Percentiles rank a stretch among this genome's conserved stretches.
phyloP scores from a whole-genome alignment of 2,113 vertebrate species.

The Mesoclemmys tuberculata region DNA sequence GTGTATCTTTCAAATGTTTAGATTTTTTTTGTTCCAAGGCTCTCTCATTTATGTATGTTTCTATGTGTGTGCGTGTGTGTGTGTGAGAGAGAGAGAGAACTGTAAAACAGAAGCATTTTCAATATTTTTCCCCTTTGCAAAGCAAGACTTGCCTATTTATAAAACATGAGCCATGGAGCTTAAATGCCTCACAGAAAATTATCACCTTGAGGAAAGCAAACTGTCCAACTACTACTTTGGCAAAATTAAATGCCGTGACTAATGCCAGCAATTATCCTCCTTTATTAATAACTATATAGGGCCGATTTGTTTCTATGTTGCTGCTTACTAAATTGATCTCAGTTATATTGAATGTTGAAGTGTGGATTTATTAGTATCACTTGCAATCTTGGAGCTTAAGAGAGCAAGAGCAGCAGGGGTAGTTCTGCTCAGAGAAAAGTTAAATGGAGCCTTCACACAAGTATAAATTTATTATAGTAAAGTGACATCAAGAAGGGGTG shows the following conservation, averaged over 20 bases:
- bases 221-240: constrained; percentile 6
- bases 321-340: constrained; percentile 64
- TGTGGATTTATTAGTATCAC: constrained; percentile 41
- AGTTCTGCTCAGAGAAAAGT: constrained; percentile 5
- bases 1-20: neutral
- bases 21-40: neutral
- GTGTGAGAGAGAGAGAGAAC: no score
- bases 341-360: constrained; percentile 52
- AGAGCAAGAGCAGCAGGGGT: neutral
- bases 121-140: neutral
- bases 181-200: constrained; percentile 56
- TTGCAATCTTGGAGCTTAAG: neutral
- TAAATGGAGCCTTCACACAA: neutral
- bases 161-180: constrained; percentile 8
- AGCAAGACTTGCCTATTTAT: constrained; percentile 34
- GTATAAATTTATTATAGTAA: constrained; percentile 10
- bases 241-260: constrained; percentile 67
- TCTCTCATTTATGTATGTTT: no score
- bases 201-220: constrained; percentile 61
- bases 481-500: neutral
- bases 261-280: constrained; percentile 62
- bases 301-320: constrained; percentile 65
- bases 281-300: constrained; percentile 70
- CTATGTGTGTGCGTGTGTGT: neutral
- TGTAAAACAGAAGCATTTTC: neutral